phyloP scores from a whole-genome alignment of 2,113 vertebrate genomes.

The Vulpes lagopus region DNA sequence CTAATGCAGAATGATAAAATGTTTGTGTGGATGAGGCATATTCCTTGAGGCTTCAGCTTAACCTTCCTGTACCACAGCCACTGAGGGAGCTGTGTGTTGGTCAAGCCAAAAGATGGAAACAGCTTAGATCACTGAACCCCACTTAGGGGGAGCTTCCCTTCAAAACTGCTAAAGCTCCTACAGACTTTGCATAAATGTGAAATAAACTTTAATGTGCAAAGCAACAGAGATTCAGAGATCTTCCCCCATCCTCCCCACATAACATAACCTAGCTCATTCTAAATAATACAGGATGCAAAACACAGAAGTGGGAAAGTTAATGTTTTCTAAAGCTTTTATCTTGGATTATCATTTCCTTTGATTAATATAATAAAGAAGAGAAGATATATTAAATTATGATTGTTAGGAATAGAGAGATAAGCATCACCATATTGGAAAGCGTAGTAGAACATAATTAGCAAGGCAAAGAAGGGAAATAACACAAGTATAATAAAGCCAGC shows the following conservation, averaged over 20 bases:
- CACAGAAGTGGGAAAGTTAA: not conserved
- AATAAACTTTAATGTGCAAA: not conserved
- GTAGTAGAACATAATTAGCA: constrained; percentile 55
- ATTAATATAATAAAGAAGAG: constrained; percentile 51
- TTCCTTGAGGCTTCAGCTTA: not conserved
- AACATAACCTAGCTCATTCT: not conserved
- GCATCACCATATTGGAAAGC: constrained; percentile 43
- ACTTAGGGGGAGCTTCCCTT: not conserved
- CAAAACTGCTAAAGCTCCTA: not conserved
- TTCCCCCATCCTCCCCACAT: accelerated
- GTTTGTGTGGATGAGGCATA: not conserved
- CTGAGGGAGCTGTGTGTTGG: not conserved
- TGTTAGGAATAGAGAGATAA: constrained; percentile 32
- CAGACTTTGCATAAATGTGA: not conserved
- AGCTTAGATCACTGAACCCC: not conserved
- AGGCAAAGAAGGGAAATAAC: constrained; percentile 51
- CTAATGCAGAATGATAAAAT: not conserved
- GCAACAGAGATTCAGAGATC: not conserved
- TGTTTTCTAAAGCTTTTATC: constrained; percentile 28
- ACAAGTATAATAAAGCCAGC: constrained; percentile 8
- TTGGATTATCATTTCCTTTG: constrained; percentile 15
- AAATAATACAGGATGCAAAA: not conserved
- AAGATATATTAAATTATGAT: constrained; percentile 9
- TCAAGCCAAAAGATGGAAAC: not conserved
- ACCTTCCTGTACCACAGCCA: not conserved